Evolutionary conservation across 2,888 invertebrate species (phyloP).

Genomic region (Polymixis lichenea): DNA sequence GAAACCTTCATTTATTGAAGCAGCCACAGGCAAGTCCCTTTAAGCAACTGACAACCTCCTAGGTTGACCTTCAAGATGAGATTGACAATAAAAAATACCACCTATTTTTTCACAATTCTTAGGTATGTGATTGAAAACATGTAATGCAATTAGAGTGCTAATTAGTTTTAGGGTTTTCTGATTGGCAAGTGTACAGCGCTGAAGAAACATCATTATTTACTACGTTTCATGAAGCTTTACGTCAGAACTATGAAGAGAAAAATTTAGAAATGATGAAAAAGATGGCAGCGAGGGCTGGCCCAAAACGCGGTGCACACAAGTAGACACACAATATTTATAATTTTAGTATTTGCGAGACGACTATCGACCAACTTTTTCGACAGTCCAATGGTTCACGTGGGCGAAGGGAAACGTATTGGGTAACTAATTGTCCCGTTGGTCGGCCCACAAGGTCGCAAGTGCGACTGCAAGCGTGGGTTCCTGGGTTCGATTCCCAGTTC

Average conservation of each 20-base stretch:
- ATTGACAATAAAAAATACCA: too few species aligned
- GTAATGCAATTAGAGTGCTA: neutral
- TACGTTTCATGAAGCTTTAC: neutral
- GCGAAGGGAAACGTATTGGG: neutral
- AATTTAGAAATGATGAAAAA: neutral
- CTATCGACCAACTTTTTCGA: neutral
- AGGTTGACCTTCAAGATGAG: too few species aligned
- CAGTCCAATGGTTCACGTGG: neutral
- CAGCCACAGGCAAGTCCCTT: too few species aligned
- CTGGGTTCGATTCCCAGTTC: neutral
- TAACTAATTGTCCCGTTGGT: neutral
- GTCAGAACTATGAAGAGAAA: neutral
- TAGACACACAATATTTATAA: neutral
- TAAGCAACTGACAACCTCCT: too few species aligned
- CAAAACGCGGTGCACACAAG: too few species aligned
- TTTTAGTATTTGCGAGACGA: neutral
- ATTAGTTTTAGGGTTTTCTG: conserved; percentile 17
- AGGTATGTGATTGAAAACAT: neutral
- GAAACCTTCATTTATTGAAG: too few species aligned
- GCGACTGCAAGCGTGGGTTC: neutral
- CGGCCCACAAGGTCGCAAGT: neutral
- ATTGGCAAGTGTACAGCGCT: conserved; percentile 1
- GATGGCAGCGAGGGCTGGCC: too few species aligned
- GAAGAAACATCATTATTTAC: neutral
- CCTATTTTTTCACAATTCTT: neutral